A percentile compares a stretch with the other conserved stretches of the same genome.
Conservation (phyloP, 2,113 vertebrate species). For the Oncorhynchus keta region DNA sequence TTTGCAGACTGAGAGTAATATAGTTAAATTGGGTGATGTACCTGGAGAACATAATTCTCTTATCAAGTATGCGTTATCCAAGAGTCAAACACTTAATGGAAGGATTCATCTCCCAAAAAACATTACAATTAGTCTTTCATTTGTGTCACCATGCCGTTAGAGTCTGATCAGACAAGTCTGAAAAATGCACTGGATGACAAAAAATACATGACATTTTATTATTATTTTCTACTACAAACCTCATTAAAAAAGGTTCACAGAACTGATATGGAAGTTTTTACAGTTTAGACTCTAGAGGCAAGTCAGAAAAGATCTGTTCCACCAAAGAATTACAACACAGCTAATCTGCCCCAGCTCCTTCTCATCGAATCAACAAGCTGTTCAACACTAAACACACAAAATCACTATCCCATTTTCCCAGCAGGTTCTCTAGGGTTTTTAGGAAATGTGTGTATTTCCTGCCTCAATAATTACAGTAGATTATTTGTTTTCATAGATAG, state of each 20-base stretch:
- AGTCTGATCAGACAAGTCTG: not conserved
- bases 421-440: not conserved
- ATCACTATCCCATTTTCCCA: not conserved
- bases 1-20: too few relatives aligned
- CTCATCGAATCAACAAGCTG: not conserved
- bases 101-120: not conserved
- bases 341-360: not conserved
- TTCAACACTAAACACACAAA: not conserved
- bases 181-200: too few relatives aligned
- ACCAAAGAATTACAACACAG: not conserved
- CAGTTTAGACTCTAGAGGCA: not conserved
- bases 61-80: not conserved
- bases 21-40: too few relatives aligned
- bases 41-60: too few relatives aligned
- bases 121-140: not conserved
- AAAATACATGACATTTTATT: too few relatives aligned
- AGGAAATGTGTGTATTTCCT: not conserved
- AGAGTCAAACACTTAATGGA: not conserved
- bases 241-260: not conserved
- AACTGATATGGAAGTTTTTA: not conserved
- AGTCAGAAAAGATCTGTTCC: not conserved
- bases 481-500: not conserved
- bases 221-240: too few relatives aligned
- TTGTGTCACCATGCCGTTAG: not conserved
- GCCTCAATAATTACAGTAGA: not conserved